Conservation (phyloP, 2,797 vertebrate species). For the Melanotaenia parkinsoni region DNA sequence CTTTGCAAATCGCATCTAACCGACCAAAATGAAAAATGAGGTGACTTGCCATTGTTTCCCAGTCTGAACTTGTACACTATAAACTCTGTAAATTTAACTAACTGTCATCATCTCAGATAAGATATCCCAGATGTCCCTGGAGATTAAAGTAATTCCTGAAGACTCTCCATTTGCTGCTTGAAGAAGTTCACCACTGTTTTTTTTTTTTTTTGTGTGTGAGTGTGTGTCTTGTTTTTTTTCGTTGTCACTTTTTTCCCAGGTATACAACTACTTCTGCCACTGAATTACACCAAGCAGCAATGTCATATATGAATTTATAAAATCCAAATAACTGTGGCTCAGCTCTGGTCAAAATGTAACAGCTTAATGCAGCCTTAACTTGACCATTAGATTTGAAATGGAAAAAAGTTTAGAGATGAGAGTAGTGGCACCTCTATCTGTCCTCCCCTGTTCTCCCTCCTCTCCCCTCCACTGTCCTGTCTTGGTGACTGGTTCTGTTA, state of each 20-base stretch:
- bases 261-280: not conserved
- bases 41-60: not conserved
- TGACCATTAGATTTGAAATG: conserved; percentile 58
- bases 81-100: not conserved
- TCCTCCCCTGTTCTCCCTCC: conserved; percentile 20
- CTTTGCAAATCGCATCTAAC: not conserved
- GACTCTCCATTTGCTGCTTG: not conserved
- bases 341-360: conserved; percentile 45
- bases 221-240: too few species aligned
- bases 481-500: conserved; percentile 77
- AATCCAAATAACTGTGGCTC: conserved; percentile 27
- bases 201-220: not conserved
- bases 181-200: not conserved
- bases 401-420: conserved; percentile 60
- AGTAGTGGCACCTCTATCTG: conserved; percentile 44
- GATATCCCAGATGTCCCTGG: not conserved
- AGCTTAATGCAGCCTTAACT: conserved; percentile 47
- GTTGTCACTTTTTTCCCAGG: not conserved
- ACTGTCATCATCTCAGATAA: not conserved
- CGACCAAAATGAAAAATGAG: not conserved
- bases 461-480: conserved; percentile 34
- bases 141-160: not conserved
- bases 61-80: not conserved
- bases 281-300: conserved; percentile 9
- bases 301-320: conserved; percentile 31